These are phyloP conservation scores for Strix aluco DNA, from an alignment of 2,113 vertebrate genomes.

Conservation along the genomic window DNA sequence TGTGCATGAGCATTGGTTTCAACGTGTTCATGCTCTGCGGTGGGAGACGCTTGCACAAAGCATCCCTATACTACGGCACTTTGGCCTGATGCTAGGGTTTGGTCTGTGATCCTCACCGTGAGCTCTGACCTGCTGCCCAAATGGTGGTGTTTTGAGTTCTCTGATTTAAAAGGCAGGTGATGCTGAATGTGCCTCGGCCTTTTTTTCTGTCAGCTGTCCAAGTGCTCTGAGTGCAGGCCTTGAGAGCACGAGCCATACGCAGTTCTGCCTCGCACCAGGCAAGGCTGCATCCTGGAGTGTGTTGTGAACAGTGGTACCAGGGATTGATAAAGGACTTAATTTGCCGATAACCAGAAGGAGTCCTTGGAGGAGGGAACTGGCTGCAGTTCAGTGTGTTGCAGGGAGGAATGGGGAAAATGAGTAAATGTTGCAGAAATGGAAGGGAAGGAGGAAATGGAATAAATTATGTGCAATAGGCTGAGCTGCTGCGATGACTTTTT, in stretches of 20 bases:
- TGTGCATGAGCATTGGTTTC: rapidly evolving
- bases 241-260: rapidly evolving
- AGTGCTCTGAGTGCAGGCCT: neutral
- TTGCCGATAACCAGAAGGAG: neutral
- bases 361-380: neutral
- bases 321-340: neutral
- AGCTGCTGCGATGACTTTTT: neutral
- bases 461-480: neutral
- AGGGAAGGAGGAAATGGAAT: neutral
- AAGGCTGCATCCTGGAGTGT: neutral
- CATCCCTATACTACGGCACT: rapidly evolving
- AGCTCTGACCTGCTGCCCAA: neutral
- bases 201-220: neutral
- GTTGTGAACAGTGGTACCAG: rapidly evolving
- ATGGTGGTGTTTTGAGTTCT: rapidly evolving
- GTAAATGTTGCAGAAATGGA: neutral
- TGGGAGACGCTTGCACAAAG: neutral
- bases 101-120: neutral
- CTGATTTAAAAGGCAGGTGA: neutral
- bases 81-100: rapidly evolving
- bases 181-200: neutral
- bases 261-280: neutral
- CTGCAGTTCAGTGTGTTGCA: neutral
- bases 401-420: neutral
- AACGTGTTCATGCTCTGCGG: rapidly evolving